These are phyloP conservation scores for Thripadectes ignobilis DNA, from an alignment of 2,797 vertebrate species.

Conservation along the genomic window DNA sequence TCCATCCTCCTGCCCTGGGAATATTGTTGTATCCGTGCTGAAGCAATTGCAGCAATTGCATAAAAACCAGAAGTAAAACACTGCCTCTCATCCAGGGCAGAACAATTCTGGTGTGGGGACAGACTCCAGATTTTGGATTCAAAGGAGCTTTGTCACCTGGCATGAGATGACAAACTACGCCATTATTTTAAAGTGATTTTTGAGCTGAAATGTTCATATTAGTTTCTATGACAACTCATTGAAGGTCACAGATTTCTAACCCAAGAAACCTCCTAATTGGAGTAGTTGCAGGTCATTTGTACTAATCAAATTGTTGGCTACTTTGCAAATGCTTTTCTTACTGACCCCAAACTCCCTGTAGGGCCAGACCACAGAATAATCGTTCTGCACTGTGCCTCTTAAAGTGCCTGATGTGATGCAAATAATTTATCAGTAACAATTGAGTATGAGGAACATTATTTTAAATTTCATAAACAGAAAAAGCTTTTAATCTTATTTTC, in stretches of 20 bases:
- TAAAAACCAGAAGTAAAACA: background rate
- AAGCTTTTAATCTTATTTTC: background rate
- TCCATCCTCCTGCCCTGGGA: background rate
- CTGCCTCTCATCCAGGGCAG: background rate
- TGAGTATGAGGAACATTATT: background rate
- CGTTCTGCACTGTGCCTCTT: background rate
- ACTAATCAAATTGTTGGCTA: slow-evolving; percentile 55
- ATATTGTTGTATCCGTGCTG: background rate
- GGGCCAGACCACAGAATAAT: slow-evolving; percentile 12
- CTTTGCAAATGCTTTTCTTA: slow-evolving; percentile 48
- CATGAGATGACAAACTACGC: background rate
- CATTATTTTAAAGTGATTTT: slow-evolving; percentile 36
- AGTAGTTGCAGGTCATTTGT: slow-evolving; percentile 54
- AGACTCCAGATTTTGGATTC: background rate
- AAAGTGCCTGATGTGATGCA: background rate
- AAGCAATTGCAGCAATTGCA: background rate
- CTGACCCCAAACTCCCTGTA: slow-evolving; percentile 36
- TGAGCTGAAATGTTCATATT: background rate
- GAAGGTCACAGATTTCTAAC: slow-evolving; percentile 51
- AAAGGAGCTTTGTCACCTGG: background rate
- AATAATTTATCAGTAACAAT: slow-evolving; percentile 33
- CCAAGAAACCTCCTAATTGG: slow-evolving; percentile 52
- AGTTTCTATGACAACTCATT: slow-evolving; percentile 64
- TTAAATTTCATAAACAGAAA: background rate
- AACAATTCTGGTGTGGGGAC: background rate